A percentile compares a stretch with the other conserved stretches of the same genome.
Conservation (phyloP, 1,140 invertebrate genomes). For the Geopemphigus sp. region DNA sequence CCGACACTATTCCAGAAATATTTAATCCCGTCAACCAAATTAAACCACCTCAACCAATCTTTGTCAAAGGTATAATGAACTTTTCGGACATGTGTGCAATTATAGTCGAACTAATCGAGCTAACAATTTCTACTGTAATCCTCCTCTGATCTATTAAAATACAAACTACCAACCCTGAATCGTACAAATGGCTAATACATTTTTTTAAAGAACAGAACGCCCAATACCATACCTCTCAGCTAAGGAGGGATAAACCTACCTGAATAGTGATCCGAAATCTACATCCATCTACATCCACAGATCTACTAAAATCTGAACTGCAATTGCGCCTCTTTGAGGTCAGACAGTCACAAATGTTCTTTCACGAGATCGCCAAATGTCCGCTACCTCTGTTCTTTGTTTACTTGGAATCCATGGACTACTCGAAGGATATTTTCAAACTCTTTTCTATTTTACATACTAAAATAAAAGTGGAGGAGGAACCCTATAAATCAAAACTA, state of each 20-base stretch:
- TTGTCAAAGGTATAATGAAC: neutral
- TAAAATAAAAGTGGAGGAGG: constrained; percentile 54
- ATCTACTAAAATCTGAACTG: neutral
- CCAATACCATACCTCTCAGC: neutral
- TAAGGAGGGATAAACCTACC: constrained; percentile 25
- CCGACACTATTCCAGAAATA: neutral
- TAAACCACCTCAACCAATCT: neutral
- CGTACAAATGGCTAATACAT: neutral
- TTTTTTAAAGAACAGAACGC: neutral
- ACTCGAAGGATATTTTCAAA: constrained; percentile 55
- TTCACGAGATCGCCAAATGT: constrained; percentile 52
- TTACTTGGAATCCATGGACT: constrained; percentile 54
- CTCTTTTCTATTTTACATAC: constrained; percentile 51
- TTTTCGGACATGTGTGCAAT: neutral
- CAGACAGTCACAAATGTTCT: constrained; percentile 42
- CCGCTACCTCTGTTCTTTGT: constrained; percentile 55
- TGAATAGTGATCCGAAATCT: constrained; percentile 27
- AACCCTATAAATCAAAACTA: constrained; percentile 52
- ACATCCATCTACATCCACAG: neutral
- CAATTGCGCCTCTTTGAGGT: neutral
- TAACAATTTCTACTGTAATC: constrained; percentile 16
- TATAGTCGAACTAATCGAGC: neutral
- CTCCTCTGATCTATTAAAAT: neutral
- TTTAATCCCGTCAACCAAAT: neutral
- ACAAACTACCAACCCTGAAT: neutral